phyloP scores from a whole-genome alignment of 2,797 vertebrate species.

The Rousettus madagascariensis region DNA sequence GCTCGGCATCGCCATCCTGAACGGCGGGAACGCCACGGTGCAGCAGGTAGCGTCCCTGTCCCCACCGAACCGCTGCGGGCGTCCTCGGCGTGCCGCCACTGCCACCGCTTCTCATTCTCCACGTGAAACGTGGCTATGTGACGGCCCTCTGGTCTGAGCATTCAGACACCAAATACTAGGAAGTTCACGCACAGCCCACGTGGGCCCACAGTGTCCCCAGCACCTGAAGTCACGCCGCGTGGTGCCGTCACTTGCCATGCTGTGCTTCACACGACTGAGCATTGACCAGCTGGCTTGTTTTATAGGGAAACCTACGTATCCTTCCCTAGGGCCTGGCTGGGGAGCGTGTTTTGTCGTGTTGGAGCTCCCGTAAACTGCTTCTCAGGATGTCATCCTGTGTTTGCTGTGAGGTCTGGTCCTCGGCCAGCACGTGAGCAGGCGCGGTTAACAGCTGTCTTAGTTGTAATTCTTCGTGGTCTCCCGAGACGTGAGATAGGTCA shows the following conservation, averaged over 20 bases:
- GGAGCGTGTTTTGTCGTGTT: not conserved
- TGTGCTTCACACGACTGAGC: not conserved
- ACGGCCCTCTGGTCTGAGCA: not conserved
- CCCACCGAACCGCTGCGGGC: not conserved
- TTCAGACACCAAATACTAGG: not conserved
- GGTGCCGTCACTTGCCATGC: not conserved
- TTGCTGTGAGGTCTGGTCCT: not conserved
- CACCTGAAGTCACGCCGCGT: not conserved
- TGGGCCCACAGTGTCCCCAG: not conserved
- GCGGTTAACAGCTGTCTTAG: not conserved
- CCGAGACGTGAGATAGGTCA: not conserved
- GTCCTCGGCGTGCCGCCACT: not conserved
- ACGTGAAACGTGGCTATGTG: not conserved
- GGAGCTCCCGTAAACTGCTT: not conserved
- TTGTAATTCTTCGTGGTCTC: not conserved
- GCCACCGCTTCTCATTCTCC: not conserved
- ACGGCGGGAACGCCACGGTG: constrained; percentile 97
- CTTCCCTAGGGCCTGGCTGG: not conserved
- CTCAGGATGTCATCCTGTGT: not conserved
- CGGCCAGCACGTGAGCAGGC: not conserved
- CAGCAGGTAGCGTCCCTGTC: constrained; percentile 89
- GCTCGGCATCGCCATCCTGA: constrained; percentile 95
- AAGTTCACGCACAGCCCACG: not conserved
- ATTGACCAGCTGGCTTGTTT: not conserved
- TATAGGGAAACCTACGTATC: not conserved